These are phyloP conservation scores for Spatulosminthurus flaviceps DNA, from an alignment of 2,888 invertebrate species.

Conservation along the genomic window DNA sequence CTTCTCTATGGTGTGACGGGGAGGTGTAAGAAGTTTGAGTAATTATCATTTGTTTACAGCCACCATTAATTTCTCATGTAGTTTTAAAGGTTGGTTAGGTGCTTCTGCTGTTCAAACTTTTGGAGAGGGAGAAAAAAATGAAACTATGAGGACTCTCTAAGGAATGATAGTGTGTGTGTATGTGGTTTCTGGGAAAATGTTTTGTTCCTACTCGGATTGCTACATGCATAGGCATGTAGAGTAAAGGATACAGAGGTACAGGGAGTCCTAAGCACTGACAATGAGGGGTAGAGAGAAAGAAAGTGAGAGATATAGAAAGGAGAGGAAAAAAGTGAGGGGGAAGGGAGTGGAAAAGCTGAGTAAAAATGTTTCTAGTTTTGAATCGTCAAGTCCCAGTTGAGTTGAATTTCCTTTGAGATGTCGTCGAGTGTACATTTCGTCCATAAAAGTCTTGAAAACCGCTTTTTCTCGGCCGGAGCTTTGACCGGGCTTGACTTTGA, in stretches of 20 bases:
- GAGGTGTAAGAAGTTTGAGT: no score
- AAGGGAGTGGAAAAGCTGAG: not conserved
- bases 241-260: not conserved
- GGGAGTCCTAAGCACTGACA: no score
- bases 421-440: slow-evolving; percentile 41
- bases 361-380: slow-evolving; percentile 27
- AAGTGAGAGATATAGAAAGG: not conserved
- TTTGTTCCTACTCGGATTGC: not conserved
- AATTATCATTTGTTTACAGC: no score
- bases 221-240: not conserved
- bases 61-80: no score
- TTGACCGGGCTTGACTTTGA: slow-evolving; percentile 37
- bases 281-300: not conserved
- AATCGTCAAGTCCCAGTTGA: slow-evolving; percentile 27
- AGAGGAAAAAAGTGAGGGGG: not conserved
- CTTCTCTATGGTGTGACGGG: not conserved
- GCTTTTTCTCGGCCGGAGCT: slow-evolving; percentile 35
- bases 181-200: not conserved
- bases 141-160: not conserved
- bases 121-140: not conserved
- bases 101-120: not conserved
- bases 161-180: not conserved
- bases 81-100: not conserved
- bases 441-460: slow-evolving; percentile 40
- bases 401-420: slow-evolving; percentile 40